phyloP scores from a whole-genome alignment of 2,113 vertebrate genomes.

The Dicrurus megarhynchus region DNA sequence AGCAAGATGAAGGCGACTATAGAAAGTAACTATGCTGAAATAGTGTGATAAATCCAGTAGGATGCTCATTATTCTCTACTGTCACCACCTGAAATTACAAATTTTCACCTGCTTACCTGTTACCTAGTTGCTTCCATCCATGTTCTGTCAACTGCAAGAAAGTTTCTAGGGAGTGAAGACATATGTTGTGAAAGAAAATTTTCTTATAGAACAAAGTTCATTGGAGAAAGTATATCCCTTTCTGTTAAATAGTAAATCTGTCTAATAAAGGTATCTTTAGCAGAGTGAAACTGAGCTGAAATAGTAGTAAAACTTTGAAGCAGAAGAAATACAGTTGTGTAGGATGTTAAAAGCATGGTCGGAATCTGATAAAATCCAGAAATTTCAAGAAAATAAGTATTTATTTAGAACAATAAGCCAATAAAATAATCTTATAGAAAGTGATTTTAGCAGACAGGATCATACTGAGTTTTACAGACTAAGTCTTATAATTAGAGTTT shows the following conservation, averaged over 20 bases:
- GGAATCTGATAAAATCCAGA: background rate
- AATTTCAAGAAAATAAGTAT: background rate
- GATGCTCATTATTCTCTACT: background rate
- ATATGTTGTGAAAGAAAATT: background rate
- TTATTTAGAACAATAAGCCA: background rate
- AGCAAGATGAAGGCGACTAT: background rate
- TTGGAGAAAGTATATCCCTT: background rate
- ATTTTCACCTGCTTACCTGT: background rate
- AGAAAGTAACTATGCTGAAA: background rate
- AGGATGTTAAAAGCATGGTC: background rate
- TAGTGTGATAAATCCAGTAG: background rate
- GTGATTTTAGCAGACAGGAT: background rate
- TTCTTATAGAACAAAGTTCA: background rate
- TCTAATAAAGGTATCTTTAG: background rate
- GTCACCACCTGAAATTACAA: background rate
- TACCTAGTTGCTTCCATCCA: background rate
- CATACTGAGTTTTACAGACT: background rate
- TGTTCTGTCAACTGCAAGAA: background rate
- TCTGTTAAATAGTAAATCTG: background rate
- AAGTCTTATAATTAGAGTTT: background rate
- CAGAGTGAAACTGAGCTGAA: background rate
- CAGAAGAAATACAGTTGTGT: background rate
- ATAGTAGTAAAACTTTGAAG: background rate
- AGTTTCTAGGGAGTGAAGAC: background rate
- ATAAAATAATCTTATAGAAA: background rate